Percentiles rank a stretch among this genome's conserved stretches.
Evolutionary conservation across 23 tunicate species (phyloP).

Genomic region (Halocynthia roretzi): DNA sequence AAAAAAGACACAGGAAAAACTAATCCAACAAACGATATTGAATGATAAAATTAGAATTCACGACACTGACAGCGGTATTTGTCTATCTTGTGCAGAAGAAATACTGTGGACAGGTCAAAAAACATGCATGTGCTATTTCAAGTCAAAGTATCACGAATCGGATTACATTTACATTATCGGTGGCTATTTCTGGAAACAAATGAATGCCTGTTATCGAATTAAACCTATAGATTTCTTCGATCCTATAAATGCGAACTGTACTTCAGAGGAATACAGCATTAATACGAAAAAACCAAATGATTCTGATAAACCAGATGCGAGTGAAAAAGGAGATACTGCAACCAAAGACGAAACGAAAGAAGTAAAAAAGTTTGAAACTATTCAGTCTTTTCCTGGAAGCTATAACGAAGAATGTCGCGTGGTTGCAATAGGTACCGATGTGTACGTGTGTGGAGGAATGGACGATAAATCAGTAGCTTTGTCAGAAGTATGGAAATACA

Average conservation of each 20-base stretch:
- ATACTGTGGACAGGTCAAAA: not conserved
- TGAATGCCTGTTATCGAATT: not conserved
- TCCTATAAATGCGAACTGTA: too few relatives aligned
- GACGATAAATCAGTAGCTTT: slow-evolving; percentile 20
- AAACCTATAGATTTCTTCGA: too few relatives aligned
- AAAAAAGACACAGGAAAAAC: too few relatives aligned
- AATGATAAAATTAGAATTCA: too few relatives aligned
- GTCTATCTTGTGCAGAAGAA: too few relatives aligned
- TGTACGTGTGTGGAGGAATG: slow-evolving; percentile 37
- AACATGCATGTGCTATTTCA: slow-evolving; percentile 1
- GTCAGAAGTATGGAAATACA: slow-evolving; percentile 36
- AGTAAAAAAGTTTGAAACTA: not conserved
- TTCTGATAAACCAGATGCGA: not conserved
- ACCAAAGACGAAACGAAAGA: not conserved
- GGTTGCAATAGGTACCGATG: slow-evolving; percentile 17
- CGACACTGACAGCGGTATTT: too few relatives aligned
- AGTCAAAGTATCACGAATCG: not conserved
- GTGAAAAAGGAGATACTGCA: not conserved
- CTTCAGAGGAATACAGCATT: too few relatives aligned
- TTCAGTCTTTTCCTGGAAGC: slow-evolving; percentile 24
- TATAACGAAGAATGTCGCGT: slow-evolving; percentile 30
- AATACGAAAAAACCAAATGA: not conserved
- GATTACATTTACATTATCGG: slow-evolving; percentile 6
- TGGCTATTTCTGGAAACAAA: slow-evolving; percentile 2
- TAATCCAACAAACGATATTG: too few relatives aligned